phyloP scores from a whole-genome alignment of 2,797 vertebrate species.

The Amniataba percoides region DNA sequence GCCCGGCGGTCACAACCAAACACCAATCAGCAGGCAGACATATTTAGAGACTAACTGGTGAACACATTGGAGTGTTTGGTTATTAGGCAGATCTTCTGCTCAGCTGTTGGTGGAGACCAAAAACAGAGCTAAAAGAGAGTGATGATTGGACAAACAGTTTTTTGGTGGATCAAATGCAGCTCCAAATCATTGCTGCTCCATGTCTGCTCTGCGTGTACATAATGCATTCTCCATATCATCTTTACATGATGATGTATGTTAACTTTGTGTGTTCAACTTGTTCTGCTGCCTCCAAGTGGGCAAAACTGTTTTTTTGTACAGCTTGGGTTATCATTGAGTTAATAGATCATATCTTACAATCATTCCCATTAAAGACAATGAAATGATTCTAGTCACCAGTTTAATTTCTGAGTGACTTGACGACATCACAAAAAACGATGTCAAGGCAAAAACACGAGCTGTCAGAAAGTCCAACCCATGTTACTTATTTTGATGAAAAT shows the following conservation, averaged over 20 bases:
- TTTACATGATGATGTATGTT: background rate
- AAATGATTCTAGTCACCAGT: background rate
- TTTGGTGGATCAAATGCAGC: background rate
- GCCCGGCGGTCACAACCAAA: background rate
- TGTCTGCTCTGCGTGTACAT: background rate
- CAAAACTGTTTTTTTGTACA: background rate
- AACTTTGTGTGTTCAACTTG: background rate
- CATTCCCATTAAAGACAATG: background rate
- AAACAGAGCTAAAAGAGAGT: background rate
- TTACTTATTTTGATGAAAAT: background rate
- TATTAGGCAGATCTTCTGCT: background rate
- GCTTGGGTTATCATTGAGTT: background rate
- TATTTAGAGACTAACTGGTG: background rate
- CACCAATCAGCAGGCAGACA: background rate
- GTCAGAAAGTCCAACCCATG: background rate
- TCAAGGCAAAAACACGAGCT: background rate
- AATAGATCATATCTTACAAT: background rate
- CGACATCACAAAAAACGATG: background rate
- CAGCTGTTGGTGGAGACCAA: background rate
- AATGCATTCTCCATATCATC: background rate
- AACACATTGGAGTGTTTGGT: conserved; percentile 2
- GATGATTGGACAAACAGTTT: background rate
- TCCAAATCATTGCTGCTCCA: background rate
- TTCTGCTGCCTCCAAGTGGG: background rate
- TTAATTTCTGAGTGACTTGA: background rate